Conservation (phyloP, 1,140 invertebrate genomes). For the Dryas iulia region DNA sequence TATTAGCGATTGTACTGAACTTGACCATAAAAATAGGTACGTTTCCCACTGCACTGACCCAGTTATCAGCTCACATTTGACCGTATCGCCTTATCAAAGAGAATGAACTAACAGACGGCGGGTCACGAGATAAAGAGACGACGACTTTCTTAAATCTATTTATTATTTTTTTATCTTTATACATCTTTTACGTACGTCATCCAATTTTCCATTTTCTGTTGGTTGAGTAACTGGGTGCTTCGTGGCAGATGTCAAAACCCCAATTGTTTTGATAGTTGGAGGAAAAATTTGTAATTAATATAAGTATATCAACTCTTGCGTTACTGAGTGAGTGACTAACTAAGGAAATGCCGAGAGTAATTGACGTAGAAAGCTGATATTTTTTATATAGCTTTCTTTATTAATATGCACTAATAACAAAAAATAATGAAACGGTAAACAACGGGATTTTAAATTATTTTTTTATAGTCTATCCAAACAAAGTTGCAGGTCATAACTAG, state of each 20-base stretch:
- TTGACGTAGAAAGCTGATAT: too few species aligned
- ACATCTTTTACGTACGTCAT: not conserved
- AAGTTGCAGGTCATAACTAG: too few species aligned
- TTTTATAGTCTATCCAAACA: too few species aligned
- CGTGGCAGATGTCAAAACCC: not conserved
- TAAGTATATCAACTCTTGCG: not conserved
- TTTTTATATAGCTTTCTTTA: too few species aligned
- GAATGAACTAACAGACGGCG: slow-evolving; percentile 49
- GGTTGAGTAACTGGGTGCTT: not conserved
- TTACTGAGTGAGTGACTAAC: too few species aligned
- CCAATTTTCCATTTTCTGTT: not conserved
- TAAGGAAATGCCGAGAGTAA: too few species aligned
- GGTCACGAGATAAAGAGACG: slow-evolving; percentile 64
- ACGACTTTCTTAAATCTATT: slow-evolving; percentile 44
- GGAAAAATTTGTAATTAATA: not conserved
- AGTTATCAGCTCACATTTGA: slow-evolving; percentile 68
- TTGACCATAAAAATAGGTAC: slow-evolving; percentile 61
- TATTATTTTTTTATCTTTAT: not conserved
- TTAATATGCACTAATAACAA: too few species aligned
- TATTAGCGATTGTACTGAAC: slow-evolving; percentile 52
- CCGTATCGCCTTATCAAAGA: slow-evolving; percentile 55
- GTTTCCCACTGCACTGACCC: slow-evolving; percentile 63
- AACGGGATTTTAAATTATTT: too few species aligned
- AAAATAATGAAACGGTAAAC: too few species aligned
- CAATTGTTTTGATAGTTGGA: not conserved